Conservation (phyloP, 2,113 vertebrate species). For the Laticauda colubrina region DNA sequence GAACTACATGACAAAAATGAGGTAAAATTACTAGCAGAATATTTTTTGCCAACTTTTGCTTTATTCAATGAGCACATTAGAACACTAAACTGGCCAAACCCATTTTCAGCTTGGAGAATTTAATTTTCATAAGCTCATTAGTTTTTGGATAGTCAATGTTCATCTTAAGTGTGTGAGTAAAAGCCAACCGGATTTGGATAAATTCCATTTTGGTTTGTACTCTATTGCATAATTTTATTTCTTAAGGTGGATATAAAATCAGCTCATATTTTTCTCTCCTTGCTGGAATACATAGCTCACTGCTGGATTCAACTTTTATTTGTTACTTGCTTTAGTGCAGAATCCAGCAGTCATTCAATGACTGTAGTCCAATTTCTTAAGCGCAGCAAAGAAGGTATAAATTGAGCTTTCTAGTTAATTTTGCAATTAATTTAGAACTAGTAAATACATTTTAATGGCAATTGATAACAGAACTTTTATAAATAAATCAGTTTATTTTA, state of each 20-base stretch:
- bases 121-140: neutral
- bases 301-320: neutral
- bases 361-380: constrained; percentile 41
- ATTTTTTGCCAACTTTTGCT: neutral
- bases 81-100: neutral
- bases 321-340: neutral
- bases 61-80: neutral
- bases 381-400: constrained; percentile 35
- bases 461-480: constrained; percentile 40
- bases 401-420: constrained; percentile 46
- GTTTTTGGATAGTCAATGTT: neutral
- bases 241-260: neutral
- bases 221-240: neutral
- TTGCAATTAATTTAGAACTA: constrained; percentile 52
- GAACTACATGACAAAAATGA: neutral
- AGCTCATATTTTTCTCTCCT: neutral
- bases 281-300: neutral
- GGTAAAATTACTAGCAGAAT: neutral
- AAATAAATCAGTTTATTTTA: constrained; percentile 57
- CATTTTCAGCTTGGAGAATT: neutral
- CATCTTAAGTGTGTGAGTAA: neutral
- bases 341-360: neutral
- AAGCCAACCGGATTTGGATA: neutral
- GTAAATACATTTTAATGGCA: constrained; percentile 50
- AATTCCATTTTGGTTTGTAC: rapidly evolving